Percentiles rank a stretch among this genome's conserved stretches.
Evolutionary conservation across 2,797 vertebrate genomes (phyloP).

Genomic region (Dromococcyx pavoninus): DNA sequence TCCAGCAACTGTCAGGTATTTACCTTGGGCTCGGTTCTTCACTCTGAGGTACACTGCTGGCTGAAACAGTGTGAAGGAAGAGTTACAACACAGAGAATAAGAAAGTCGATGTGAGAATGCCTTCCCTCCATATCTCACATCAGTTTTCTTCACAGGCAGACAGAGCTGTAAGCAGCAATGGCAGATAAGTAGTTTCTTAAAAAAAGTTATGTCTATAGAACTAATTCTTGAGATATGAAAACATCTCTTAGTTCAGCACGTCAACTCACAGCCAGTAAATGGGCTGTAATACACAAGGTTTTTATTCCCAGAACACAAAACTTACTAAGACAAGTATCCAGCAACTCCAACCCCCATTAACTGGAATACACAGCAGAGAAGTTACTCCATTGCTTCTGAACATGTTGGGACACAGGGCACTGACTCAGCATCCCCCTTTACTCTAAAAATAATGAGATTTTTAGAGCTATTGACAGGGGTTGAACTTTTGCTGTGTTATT

Average conservation of each 20-base stretch:
- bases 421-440: background rate
- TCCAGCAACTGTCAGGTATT: conserved; percentile 75
- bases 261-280: background rate
- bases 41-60: conserved; percentile 80
- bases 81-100: background rate
- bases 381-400: background rate
- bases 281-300: background rate
- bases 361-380: background rate
- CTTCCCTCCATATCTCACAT: no score
- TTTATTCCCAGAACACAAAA: background rate
- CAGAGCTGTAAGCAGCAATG: background rate
- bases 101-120: rapidly evolving
- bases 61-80: conserved; percentile 47
- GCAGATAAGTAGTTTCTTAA: background rate
- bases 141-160: background rate
- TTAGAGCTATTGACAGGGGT: background rate
- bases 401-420: background rate
- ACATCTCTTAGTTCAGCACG: background rate
- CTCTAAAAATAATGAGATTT: background rate
- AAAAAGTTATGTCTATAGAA: no score
- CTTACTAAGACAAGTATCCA: background rate
- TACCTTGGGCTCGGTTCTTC: conserved; percentile 75
- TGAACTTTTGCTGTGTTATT: background rate
- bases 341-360: background rate
- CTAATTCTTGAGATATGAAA: background rate